phyloP scores from a whole-genome alignment of 1,140 invertebrate genomes.

The Penaeus chinensis region DNA sequence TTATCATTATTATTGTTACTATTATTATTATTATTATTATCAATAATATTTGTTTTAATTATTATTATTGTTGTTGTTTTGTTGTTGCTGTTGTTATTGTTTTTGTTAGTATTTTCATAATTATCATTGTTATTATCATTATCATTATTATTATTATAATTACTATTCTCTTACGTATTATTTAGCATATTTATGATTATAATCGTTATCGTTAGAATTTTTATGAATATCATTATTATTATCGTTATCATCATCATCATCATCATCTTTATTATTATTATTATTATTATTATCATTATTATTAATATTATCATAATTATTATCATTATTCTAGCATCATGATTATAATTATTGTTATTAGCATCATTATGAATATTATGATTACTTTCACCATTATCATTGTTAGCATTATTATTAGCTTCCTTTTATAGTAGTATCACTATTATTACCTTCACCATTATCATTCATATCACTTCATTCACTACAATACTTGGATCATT shows the following conservation, averaged over 20 bases:
- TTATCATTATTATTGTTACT: not conserved
- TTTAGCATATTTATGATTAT: not conserved
- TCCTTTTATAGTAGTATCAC: not conserved
- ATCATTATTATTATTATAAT: constrained; percentile 5
- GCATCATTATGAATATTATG: not conserved
- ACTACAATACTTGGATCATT: not conserved
- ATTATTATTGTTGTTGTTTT: not conserved
- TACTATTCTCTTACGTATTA: not conserved
- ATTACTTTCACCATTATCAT: not conserved
- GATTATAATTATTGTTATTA: not conserved
- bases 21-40: constrained; percentile 4
- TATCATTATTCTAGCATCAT: not conserved
- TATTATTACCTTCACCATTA: not conserved
- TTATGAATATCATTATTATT: constrained; percentile 1
- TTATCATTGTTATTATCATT: not conserved
- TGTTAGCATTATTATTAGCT: not conserved
- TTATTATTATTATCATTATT: not conserved
- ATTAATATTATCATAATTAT: not conserved
- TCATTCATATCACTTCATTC: not conserved
- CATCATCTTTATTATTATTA: not conserved
- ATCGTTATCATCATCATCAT: not conserved
- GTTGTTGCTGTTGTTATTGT: not conserved
- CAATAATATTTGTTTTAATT: not conserved
- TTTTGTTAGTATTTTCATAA: not conserved
- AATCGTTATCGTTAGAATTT: not conserved